Evolutionary conservation across 1,140 invertebrate species (phyloP).

Genomic region (Dendroctonus valens): DNA sequence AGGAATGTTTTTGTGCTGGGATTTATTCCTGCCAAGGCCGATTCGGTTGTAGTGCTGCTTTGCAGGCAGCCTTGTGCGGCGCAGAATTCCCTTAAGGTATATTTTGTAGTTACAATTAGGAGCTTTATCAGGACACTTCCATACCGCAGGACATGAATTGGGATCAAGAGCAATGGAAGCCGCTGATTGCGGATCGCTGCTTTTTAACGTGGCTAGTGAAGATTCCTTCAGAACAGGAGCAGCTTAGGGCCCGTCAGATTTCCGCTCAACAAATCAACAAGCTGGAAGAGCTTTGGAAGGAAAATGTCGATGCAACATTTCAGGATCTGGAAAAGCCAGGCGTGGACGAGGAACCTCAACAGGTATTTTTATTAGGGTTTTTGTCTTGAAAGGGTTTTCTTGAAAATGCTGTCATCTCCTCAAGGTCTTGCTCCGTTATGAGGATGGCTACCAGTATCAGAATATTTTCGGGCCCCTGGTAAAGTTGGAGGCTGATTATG

Average conservation of each 20-base stretch:
- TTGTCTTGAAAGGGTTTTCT: background rate
- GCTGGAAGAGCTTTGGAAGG: conserved; percentile 98
- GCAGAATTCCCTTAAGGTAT: conserved; percentile 71
- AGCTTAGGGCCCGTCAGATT: conserved; percentile 91
- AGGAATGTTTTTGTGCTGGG: conserved; percentile 97
- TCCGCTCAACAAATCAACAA: conserved; percentile 96
- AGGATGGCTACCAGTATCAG: conserved; percentile 99
- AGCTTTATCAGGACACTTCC: background rate
- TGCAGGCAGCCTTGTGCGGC: conserved; percentile 97
- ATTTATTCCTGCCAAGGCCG: conserved; percentile 98
- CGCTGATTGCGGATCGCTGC: conserved; percentile 91
- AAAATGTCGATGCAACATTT: conserved; percentile 95
- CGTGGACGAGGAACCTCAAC: conserved; percentile 95
- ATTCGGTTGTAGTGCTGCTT: conserved; percentile 97
- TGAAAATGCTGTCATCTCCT: conserved; percentile 19
- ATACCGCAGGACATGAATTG: conserved; percentile 96
- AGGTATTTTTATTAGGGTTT: conserved; percentile 58
- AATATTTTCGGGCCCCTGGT: conserved; percentile 98
- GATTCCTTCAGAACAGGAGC: conserved; percentile 92
- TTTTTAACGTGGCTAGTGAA: conserved; percentile 97
- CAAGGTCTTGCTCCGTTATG: conserved; percentile 66
- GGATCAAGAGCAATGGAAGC: conserved; percentile 99
- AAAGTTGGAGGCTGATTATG: conserved; percentile 97
- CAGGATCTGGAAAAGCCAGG: conserved; percentile 98
- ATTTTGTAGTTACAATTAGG: background rate